Conservation (phyloP, 2,113 vertebrate species). For the Crotalus viridis region DNA sequence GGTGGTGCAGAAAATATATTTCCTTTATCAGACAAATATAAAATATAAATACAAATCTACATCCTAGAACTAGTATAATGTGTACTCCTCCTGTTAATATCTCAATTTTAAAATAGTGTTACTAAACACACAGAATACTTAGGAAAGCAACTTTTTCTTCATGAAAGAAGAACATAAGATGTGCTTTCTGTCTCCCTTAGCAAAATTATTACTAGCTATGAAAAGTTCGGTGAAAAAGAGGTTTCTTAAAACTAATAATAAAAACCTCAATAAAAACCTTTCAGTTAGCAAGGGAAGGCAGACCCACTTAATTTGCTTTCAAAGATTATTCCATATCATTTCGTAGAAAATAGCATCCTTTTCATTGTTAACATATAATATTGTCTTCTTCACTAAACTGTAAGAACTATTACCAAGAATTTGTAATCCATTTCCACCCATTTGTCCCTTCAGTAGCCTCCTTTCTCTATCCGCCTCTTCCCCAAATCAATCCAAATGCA, state of each 20-base stretch:
- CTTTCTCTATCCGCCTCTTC: neutral
- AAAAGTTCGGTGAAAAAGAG: slow-evolving; percentile 58
- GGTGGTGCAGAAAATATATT: neutral
- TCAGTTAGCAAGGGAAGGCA: slow-evolving; percentile 54
- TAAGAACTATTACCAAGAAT: neutral
- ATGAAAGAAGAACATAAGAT: slow-evolving; percentile 52
- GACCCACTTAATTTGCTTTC: slow-evolving; percentile 56
- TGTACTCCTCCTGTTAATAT: slow-evolving; percentile 18
- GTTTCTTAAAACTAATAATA: neutral
- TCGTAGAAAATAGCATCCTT: neutral
- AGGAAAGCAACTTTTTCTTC: slow-evolving; percentile 57
- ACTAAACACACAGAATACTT: slow-evolving; percentile 50
- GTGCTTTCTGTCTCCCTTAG: slow-evolving; percentile 60
- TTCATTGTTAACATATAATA: neutral
- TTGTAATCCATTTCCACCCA: neutral
- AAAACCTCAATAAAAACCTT: slow-evolving; percentile 52
- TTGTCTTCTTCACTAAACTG: neutral
- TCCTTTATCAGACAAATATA: slow-evolving; percentile 34
- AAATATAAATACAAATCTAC: slow-evolving; percentile 29
- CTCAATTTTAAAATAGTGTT: slow-evolving; percentile 19
- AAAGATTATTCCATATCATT: neutral
- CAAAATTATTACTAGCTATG: slow-evolving; percentile 48
- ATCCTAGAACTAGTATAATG: slow-evolving; percentile 10
- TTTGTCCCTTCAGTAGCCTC: neutral
- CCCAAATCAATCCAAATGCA: neutral